Evolutionary conservation across 2,888 invertebrate genomes (phyloP).

Genomic region (Emmelina monodactyla): DNA sequence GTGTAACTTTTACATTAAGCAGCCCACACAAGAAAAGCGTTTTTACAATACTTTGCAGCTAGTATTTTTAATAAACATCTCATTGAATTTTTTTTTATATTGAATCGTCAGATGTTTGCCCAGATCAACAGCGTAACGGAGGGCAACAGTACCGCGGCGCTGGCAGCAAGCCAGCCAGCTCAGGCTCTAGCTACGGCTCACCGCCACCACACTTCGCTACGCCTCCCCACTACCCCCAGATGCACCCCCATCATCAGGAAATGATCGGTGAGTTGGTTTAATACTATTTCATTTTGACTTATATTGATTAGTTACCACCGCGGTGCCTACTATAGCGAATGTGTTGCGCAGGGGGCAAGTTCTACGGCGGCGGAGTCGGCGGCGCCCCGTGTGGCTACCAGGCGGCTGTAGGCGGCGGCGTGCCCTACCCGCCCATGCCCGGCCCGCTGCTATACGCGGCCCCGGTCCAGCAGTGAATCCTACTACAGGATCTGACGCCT

Average conservation of each 20-base stretch:
- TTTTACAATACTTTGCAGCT: too few relatives aligned
- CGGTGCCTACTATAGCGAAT: too few relatives aligned
- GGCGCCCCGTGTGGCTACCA: slow-evolving; percentile 72
- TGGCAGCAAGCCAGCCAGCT: slow-evolving; percentile 45
- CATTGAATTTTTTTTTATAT: too few relatives aligned
- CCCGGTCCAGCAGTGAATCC: slow-evolving; percentile 76
- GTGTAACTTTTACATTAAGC: too few relatives aligned
- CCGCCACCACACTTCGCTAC: slow-evolving; percentile 59
- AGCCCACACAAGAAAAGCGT: too few relatives aligned
- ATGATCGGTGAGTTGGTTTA: slow-evolving; percentile 50
- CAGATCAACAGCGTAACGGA: slow-evolving; percentile 39
- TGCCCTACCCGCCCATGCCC: slow-evolving; percentile 70
- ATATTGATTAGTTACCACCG: too few relatives aligned
- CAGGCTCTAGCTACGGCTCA: slow-evolving; percentile 54
- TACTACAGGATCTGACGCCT: too few relatives aligned
- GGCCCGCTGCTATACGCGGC: slow-evolving; percentile 66
- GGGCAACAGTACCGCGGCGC: slow-evolving; percentile 51
- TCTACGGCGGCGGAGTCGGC: slow-evolving; percentile 74
- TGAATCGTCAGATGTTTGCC: too few relatives aligned
- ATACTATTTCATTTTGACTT: neutral
- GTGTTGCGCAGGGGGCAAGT: slow-evolving; percentile 71
- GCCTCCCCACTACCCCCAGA: slow-evolving; percentile 50
- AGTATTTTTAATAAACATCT: too few relatives aligned
- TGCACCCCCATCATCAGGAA: slow-evolving; percentile 62
- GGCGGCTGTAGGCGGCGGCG: slow-evolving; percentile 68